Evolutionary conservation across 2,113 vertebrate genomes (phyloP), one percentile per base, ranked within the genome.

Genomic region (Nestor notabilis): DNA sequence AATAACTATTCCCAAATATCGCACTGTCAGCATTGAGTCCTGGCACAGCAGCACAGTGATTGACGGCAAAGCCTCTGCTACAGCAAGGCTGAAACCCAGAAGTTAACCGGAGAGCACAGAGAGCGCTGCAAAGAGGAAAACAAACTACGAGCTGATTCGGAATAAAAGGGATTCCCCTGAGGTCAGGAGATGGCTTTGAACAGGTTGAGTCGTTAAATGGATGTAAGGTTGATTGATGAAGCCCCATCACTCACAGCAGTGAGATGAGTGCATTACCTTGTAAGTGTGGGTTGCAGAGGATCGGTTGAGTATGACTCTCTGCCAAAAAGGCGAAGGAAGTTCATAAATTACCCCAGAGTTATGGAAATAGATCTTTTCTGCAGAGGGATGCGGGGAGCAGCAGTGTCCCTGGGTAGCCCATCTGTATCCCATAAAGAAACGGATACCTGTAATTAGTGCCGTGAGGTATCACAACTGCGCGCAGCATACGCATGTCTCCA

Each of bases 91-190:
- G 89, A 44, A 52, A 14, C 17, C 13, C 41, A 65, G 83, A 72
- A 89, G 65, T 41, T 29, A n/a, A 77, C 4, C 4, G 69, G 29
- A 25, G 50, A 29, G 9, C 28, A 15, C 17, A 28, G 72, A 27
- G 60, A 41, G 19, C 1, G 31, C 23, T 63, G 43, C 43, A 16
- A 50, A 82, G 50, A 39, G 15, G 50, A 11, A 53, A 18, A 7
- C 56, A n/a, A n/a, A 12, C 39, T 14, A 21, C 0, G 0, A 46
- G n/a, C 31, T 63, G 29, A 65, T 37, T 58, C 11, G 1, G 8
- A 69, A 31, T 24, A 84, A 31, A 43, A 43, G 27, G 31, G 46
- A 25, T 31, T 94, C 77, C 68, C 41, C 0, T 0, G 63, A 69
- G 56, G 56, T 58, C n/a, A 50, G 46, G 65, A 64, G 80, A 37